Conservation (phyloP, 1,140 invertebrate genomes). For the Ooceraea biroi region DNA sequence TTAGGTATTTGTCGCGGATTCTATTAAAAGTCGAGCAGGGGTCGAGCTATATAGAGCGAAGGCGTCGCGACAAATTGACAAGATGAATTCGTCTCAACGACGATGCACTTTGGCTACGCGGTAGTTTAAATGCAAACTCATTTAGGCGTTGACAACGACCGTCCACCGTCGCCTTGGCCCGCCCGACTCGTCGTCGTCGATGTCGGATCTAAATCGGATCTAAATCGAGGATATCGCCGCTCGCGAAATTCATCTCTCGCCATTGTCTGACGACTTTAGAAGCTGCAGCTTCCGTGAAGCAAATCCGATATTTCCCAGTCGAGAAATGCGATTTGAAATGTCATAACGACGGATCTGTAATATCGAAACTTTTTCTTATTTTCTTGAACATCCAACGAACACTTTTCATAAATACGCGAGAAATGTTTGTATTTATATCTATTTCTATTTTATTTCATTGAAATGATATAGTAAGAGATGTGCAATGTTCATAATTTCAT, state of each 20-base stretch:
- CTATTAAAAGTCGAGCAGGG: slow-evolving; percentile 45
- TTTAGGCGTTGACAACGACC: slow-evolving; percentile 9
- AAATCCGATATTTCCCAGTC: background rate
- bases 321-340: slow-evolving; percentile 1
- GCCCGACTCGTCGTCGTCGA: slow-evolving; percentile 2
- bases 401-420: background rate
- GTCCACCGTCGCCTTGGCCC: slow-evolving; percentile 35
- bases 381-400: background rate
- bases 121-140: slow-evolving; percentile 45
- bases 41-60: background rate
- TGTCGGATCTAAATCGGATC: slow-evolving; percentile 1
- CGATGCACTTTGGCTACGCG: slow-evolving; percentile 29
- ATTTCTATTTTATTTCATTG: background rate
- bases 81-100: slow-evolving; percentile 30
- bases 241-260: slow-evolving; percentile 26
- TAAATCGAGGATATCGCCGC: slow-evolving; percentile 18
- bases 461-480: background rate
- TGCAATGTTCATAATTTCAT: background rate
- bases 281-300: background rate
- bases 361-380: background rate
- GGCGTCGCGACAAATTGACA: slow-evolving; percentile 35
- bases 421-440: background rate
- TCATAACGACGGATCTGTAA: background rate
- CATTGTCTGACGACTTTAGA: slow-evolving; percentile 7
- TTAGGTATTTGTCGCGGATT: slow-evolving; percentile 25